Evolutionary conservation across 2,888 invertebrate genomes (phyloP).

Genomic region (Melanotus villosus): DNA sequence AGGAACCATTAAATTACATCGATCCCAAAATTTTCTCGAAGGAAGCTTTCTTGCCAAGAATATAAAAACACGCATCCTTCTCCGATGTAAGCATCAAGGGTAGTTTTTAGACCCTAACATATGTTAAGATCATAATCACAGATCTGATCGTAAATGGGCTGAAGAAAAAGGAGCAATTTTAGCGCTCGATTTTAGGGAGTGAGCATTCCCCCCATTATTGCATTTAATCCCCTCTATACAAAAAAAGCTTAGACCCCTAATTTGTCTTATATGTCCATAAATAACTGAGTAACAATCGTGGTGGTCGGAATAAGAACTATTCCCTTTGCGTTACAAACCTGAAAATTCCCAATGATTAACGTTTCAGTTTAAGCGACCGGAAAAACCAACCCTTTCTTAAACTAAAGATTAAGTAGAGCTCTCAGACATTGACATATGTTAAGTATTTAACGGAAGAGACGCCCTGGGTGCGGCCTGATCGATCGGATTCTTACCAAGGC

Average conservation of each 20-base stretch:
- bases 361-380: not conserved
- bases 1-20: no score
- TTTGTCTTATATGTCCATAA: no score
- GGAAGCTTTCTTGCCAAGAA: no score
- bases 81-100: not conserved
- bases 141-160: not conserved
- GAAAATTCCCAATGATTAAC: not conserved
- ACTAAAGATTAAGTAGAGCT: not conserved
- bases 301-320: no score
- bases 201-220: not conserved
- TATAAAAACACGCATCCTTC: not conserved
- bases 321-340: no score
- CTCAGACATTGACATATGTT: constrained; percentile 32
- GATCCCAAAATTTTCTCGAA: no score
- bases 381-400: not conserved
- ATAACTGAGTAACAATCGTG: no score
- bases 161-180: not conserved
- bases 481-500: constrained; percentile 54
- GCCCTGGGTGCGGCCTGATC: constrained; percentile 52
- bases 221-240: no score
- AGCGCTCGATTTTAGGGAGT: not conserved
- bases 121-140: not conserved
- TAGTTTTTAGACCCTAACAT: not conserved
- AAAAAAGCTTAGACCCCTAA: no score
- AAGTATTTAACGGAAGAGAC: constrained; percentile 35